Conservation (phyloP, 2,113 vertebrate genomes). For the Trogon surrucura region DNA sequence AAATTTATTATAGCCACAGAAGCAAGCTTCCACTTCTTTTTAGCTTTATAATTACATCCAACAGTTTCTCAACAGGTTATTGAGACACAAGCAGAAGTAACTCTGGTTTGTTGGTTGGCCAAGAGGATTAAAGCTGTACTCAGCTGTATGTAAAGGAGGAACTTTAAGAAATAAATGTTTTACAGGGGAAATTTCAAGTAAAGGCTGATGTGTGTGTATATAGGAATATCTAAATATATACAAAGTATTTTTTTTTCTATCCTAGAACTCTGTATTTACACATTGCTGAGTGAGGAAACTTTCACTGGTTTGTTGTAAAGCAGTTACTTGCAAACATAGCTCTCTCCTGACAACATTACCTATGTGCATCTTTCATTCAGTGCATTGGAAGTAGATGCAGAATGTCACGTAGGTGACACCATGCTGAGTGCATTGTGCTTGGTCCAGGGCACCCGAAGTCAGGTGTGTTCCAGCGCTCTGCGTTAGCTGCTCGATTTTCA, state of each 20-base stretch:
- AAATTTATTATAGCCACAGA: not conserved
- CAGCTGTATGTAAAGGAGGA: not conserved
- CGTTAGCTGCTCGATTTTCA: not conserved
- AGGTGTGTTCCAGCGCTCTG: not conserved
- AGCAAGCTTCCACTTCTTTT: not conserved
- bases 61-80: not conserved
- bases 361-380: not conserved
- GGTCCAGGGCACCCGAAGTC: not conserved
- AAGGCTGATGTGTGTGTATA: not conserved
- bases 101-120: not conserved
- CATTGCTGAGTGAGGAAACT: not conserved
- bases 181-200: not conserved
- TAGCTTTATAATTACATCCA: not conserved
- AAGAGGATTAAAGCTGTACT: not conserved
- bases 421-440: not conserved
- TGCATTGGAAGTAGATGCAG: not conserved
- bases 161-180: not conserved
- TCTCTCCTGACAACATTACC: not conserved
- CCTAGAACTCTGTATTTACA: not conserved
- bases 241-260: not conserved
- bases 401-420: not conserved
- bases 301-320: not conserved
- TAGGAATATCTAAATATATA: not conserved
- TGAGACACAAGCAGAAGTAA: not conserved
- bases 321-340: not conserved